A percentile compares a stretch with the other conserved stretches of the same genome.
These are phyloP conservation scores for Eclectus roratus DNA, from an alignment of 2,113 vertebrate species.

Conservation along the genomic window DNA sequence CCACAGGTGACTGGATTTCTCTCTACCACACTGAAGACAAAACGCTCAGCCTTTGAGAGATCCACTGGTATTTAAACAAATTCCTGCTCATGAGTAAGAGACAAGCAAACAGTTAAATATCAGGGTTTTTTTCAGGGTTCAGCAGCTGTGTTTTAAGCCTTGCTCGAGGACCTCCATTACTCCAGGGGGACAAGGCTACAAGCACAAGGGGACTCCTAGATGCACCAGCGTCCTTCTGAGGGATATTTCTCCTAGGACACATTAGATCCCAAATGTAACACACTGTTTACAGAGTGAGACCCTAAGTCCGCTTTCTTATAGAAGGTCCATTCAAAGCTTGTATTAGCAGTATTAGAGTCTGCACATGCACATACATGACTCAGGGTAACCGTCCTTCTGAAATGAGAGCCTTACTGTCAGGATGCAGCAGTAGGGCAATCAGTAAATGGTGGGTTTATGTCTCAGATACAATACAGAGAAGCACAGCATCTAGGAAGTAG, in stretches of 20 bases:
- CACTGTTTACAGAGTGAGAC: not conserved
- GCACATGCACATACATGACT: rapidly evolving
- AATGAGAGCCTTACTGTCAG: not conserved
- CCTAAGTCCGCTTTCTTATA: not conserved
- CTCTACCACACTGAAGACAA: not conserved
- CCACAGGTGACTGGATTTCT: not conserved
- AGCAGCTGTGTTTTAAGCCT: not conserved
- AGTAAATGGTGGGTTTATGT: not conserved
- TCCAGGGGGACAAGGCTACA: not conserved
- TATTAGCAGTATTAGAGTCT: not conserved
- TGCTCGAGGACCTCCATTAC: not conserved
- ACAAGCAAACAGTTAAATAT: not conserved
- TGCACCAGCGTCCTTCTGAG: not conserved
- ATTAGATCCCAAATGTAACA: not conserved
- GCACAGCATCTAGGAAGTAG: not conserved
- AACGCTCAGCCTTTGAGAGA: not conserved
- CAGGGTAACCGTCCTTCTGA: not conserved
- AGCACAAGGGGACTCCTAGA: not conserved
- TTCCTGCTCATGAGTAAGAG: not conserved
- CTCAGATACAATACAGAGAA: not conserved
- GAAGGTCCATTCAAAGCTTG: not conserved
- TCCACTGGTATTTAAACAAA: not conserved
- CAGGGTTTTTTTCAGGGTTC: not conserved
- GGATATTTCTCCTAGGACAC: not conserved
- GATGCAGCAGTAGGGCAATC: not conserved